Base-by-base conservation (phyloP, 2,888 invertebrate species). In the Drosophila nigricruria region DNA sequence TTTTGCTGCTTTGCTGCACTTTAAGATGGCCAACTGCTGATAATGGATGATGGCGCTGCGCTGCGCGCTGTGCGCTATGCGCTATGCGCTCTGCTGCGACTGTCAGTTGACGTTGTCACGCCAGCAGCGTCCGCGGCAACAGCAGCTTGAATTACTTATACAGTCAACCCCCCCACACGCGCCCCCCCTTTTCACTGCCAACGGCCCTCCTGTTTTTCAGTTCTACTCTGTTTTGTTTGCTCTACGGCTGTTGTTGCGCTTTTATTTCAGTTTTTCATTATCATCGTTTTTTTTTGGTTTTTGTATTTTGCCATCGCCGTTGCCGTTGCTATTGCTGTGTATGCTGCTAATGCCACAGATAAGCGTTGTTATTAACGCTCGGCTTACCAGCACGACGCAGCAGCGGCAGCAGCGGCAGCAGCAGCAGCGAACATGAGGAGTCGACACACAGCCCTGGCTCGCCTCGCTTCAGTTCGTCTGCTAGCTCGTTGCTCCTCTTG, bases 291-390 rank as follows among this genome's bases (percentile, higher is more conserved):
- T 38, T 49, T 61, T 36, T 36, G 12, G 1, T 73, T 70, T 23
- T 20, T 36, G n/a, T n/a, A n/a, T 52, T 61, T 36, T 32, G 32
- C 12, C 5, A 3, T 36, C 4, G 10, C 30, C n/a, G 49, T 32
- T 61, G 77, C 38, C 52, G 30, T 40, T 76, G 69, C 64, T 75
- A 70, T 67, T 77, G 79, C 70, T 88, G 70, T 73, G 73, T 71
- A 76, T 78, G 82, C 82, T 85, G 80, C 81, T 85, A 82, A 88
- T 88, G 88, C 84, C 81, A 77, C 83, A 86, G 90, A 91, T 91
- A 90, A 91, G 89, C 89, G 82, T 79, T 86, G 84, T 91, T 89
- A 90, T 90, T 90, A 91, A 87, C 89, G 89, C 88, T 90, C 73
- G 81, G 87, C 88, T 84, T 84, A 84, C 80, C 89, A 87, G 80